Conservation (phyloP, 35 echinoderm and acorn worm genomes). For the Amphiura filiformis region DNA sequence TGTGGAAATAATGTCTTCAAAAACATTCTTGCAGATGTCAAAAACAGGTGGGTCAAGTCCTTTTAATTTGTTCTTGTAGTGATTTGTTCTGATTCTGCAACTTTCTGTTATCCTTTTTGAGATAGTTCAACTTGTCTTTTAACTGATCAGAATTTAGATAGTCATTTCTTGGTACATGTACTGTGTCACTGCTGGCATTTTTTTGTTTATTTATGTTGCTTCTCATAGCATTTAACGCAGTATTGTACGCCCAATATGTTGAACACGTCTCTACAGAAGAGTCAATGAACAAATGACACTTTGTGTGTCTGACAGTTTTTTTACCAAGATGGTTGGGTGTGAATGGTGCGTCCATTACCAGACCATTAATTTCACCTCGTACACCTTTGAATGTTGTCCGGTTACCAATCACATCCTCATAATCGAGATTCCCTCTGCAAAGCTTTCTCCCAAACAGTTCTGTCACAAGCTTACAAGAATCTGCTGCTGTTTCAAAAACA, state of each 20-base stretch:
- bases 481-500: neutral
- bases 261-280: neutral
- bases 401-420: neutral
- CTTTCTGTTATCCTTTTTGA: neutral
- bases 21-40: too few species aligned
- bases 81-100: too few species aligned
- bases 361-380: neutral
- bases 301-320: neutral
- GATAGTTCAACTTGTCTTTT: neutral
- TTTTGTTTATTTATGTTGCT: neutral
- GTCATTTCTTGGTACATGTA: neutral
- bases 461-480: neutral
- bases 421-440: neutral
- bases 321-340: neutral
- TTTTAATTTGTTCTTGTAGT: too few species aligned
- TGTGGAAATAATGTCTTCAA: too few species aligned
- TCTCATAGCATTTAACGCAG: neutral
- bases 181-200: neutral
- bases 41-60: too few species aligned
- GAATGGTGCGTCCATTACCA: neutral
- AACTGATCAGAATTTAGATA: neutral
- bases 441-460: neutral
- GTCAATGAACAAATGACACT: neutral
- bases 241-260: neutral
- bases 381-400: neutral